A percentile compares a stretch with the other conserved stretches of the same genome.
These are phyloP conservation scores for Chunga burmeisteri DNA, from an alignment of 2,113 vertebrate species.

Conservation along the genomic window DNA sequence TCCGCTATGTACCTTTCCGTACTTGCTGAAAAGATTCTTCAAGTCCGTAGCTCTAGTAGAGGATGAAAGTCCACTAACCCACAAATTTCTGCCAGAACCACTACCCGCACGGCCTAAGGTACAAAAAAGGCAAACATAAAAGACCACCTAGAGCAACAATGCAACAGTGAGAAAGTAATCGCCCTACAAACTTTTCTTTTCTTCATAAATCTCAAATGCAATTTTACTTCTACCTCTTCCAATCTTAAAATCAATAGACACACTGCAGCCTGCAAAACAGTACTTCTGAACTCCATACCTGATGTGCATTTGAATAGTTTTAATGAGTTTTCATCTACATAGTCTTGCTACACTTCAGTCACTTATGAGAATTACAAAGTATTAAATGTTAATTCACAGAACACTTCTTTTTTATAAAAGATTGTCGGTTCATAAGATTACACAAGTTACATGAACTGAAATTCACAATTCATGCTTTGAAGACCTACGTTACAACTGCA, in stretches of 20 bases:
- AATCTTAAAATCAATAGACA: background rate
- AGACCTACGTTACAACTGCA: background rate
- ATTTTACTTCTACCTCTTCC: background rate
- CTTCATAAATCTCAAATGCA: background rate
- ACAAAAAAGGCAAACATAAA: background rate
- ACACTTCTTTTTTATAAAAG: background rate
- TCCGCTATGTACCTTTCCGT: conserved; percentile 84
- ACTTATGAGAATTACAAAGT: background rate
- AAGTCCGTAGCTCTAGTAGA: conserved; percentile 95
- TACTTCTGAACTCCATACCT: background rate
- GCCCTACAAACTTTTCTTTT: background rate
- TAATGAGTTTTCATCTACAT: background rate
- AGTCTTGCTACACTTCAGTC: background rate
- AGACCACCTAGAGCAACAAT: background rate
- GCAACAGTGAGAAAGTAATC: background rate
- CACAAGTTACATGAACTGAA: background rate
- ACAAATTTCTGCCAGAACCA: conserved; percentile 86
- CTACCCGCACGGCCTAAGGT: conserved; percentile 64
- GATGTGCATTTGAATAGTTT: background rate
- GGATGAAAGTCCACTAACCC: conserved; percentile 96
- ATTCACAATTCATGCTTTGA: background rate
- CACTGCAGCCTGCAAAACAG: background rate
- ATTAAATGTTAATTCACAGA: background rate
- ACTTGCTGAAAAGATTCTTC: conserved; percentile 97
- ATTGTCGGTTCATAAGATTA: background rate